Conservation (phyloP, 2,113 vertebrate genomes). For the Saguinus imperator region DNA sequence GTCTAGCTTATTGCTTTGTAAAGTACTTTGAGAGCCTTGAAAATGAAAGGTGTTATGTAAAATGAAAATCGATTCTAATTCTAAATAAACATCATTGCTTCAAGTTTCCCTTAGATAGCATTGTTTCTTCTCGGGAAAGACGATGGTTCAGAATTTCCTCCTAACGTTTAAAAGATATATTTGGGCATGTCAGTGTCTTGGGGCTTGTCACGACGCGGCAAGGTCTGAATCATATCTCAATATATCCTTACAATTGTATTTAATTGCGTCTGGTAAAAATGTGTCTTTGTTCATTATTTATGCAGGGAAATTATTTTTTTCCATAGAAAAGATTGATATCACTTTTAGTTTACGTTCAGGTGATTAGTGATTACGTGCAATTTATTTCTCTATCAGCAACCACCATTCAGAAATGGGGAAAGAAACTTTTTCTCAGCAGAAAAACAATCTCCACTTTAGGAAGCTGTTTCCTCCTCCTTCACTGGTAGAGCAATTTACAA, state of each 20-base stretch:
- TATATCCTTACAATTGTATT: constrained; percentile 57
- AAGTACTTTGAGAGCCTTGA: constrained; percentile 70
- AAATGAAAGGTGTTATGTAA: constrained; percentile 76
- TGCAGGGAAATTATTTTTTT: constrained; percentile 62
- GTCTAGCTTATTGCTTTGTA: constrained; percentile 61
- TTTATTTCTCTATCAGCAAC: background rate
- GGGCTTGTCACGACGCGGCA: background rate
- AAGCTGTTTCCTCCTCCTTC: background rate
- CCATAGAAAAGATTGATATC: constrained; percentile 32
- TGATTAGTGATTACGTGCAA: constrained; percentile 42
- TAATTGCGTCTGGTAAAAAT: constrained; percentile 71
- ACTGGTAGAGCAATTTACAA: constrained; percentile 25
- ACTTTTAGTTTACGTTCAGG: constrained; percentile 61
- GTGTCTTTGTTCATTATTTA: constrained; percentile 73
- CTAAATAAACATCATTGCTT: constrained; percentile 76
- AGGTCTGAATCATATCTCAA: constrained; percentile 41
- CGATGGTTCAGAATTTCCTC: constrained; percentile 37
- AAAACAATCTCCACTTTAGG: background rate
- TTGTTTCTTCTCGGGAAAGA: constrained; percentile 58
- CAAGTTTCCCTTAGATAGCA: constrained; percentile 68
- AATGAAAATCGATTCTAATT: constrained; percentile 77
- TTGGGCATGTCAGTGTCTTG: constrained; percentile 36
- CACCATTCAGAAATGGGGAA: background rate
- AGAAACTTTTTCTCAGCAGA: constrained; percentile 34
- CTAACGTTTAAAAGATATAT: background rate